These are phyloP conservation scores for Venustaconcha ellipsiformis DNA, from an alignment of 1,140 invertebrate genomes.

Conservation along the genomic window DNA sequence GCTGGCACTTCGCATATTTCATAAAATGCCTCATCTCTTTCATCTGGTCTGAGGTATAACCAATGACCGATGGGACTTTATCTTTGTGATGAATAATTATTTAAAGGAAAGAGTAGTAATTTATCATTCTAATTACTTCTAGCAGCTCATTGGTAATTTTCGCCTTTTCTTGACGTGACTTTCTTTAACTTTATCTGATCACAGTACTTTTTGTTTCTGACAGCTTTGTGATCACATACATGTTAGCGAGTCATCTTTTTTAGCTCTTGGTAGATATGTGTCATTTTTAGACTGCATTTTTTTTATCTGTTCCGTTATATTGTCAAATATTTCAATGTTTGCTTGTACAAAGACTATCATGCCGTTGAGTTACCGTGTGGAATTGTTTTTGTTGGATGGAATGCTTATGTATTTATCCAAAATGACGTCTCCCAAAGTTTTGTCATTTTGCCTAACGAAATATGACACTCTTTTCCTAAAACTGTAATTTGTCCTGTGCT, in stretches of 20 bases:
- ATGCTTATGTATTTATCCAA: neutral
- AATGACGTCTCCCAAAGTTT: neutral
- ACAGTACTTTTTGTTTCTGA: neutral
- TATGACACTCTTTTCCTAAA: constrained; percentile 5
- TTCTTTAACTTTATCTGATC: no score
- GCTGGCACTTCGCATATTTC: no score
- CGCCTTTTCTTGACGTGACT: no score
- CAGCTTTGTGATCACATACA: neutral
- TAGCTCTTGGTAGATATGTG: neutral
- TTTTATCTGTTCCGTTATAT: neutral
- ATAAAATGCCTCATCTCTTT: no score
- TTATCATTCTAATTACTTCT: no score
- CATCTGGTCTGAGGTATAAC: no score
- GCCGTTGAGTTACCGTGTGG: no score
- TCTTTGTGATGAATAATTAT: no score
- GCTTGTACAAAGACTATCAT: no score
- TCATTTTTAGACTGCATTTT: neutral
- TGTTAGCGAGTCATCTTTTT: constrained; percentile 1
- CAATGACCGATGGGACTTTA: no score
- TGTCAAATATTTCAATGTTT: neutral
- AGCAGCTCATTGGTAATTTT: no score
- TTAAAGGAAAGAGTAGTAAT: no score
- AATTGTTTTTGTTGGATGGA: neutral
- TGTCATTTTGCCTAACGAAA: neutral
- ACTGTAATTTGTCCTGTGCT: neutral